phyloP scores from a whole-genome alignment of 2,888 invertebrate species.

The Tipula confusa region DNA sequence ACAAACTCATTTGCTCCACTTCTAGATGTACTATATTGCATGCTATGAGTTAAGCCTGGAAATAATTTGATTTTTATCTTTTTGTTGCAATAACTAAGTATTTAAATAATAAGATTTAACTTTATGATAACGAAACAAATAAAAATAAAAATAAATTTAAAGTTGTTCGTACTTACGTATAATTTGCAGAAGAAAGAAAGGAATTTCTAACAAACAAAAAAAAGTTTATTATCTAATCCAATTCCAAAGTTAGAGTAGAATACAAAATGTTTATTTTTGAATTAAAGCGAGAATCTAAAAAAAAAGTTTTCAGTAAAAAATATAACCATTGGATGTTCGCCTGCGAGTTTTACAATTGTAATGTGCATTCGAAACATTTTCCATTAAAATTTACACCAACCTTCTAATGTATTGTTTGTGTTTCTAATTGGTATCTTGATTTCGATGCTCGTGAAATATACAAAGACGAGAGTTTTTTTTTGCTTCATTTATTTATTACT shows the following conservation, averaged over 20 bases:
- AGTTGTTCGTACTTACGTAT: not conserved
- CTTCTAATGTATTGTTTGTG: too few species aligned
- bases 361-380: not conserved
- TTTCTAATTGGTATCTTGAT: too few species aligned
- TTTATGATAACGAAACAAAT: not conserved
- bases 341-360: not conserved
- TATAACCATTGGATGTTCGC: not conserved
- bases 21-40: too few species aligned
- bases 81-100: not conserved
- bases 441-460: too few species aligned
- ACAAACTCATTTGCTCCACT: too few species aligned
- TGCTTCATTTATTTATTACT: too few species aligned
- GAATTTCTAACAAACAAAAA: not conserved
- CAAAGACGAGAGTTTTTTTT: too few species aligned
- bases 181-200: not conserved
- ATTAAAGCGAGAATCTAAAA: too few species aligned
- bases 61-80: too few species aligned
- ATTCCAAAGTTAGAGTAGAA: not conserved
- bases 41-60: too few species aligned
- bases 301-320: too few species aligned
- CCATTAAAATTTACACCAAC: not conserved
- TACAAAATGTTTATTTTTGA: not conserved
- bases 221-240: conserved; percentile 5
- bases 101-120: not conserved
- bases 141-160: not conserved